Evolutionary conservation across 2,113 vertebrate species (phyloP), one percentile per base, ranked within the genome.

Genomic region (Abramis brama): DNA sequence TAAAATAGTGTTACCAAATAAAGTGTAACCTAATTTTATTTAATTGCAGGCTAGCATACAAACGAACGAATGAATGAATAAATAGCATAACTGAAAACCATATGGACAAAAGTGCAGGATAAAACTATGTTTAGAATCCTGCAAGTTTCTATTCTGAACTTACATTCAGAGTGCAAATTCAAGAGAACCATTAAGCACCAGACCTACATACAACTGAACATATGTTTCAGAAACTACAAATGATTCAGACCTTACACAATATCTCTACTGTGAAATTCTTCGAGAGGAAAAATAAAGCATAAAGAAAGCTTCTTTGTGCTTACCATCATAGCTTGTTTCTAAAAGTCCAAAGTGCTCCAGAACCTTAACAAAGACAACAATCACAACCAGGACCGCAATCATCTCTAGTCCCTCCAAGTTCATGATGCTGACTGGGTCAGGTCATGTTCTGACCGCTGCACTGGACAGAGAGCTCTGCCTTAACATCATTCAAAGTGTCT

Each of bases 321-420:
- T 98, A 99, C 97, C 97, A 95, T 97, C 96, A 91, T 97, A 96
- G 94, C 94, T 93, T 7, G 94, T 93, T 92, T 97, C 97, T 93
- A 99, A 96, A 92, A 98, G 95, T 91, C 98, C 98, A 95, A 99
- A 99, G 91, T 97, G 96, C 93, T 98, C 97, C 96, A 99, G 94
- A 90, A 97, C 96, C 95, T 99, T 99, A 75, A 99, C 97, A 93
- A 99, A 98, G 66, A 98, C 95, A 82, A 99, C 97, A 94, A 99
- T 96, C 90, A 98, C 95, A 92, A 97, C 94, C 92, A 99, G 94
- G 89, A 99, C 98, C 0, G 95, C 98, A 89, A 99, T 98, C 98
- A 99, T 99, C 90, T 99, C 97, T 93, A 99, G 96, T 89, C 97
- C 98, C 94, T 99, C 98, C 95, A 98, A 95, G 96, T 98, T 99